Conservation (phyloP, 2,888 invertebrate genomes). For the Drosophila fulvimacula region DNA sequence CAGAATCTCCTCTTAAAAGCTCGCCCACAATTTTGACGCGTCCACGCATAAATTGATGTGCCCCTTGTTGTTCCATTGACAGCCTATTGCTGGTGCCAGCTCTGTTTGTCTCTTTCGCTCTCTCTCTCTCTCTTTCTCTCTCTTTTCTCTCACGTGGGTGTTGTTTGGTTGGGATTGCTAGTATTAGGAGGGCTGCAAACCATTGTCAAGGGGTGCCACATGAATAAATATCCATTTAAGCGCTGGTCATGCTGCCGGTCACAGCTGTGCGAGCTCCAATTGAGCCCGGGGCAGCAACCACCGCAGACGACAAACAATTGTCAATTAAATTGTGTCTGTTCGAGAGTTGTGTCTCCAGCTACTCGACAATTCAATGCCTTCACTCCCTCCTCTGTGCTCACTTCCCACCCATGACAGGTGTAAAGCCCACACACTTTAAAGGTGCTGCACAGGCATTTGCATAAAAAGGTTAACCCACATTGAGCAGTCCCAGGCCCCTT, state of each 20-base stretch:
- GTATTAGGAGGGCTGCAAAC: slow-evolving; percentile 9
- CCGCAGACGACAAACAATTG: slow-evolving; percentile 41
- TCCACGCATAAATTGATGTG: slow-evolving; percentile 57
- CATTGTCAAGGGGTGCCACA: slow-evolving; percentile 21
- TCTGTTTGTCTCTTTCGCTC: background rate
- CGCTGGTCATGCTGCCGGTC: slow-evolving; percentile 34
- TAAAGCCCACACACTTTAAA: slow-evolving; percentile 30
- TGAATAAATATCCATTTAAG: slow-evolving; percentile 43
- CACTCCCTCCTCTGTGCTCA: too few species aligned
- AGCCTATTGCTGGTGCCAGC: background rate
- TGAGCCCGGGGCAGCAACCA: slow-evolving; percentile 19
- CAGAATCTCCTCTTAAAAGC: slow-evolving; percentile 8
- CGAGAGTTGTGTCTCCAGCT: slow-evolving; percentile 26
- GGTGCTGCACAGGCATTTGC: slow-evolving; percentile 46
- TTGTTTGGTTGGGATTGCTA: background rate
- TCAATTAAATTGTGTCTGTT: slow-evolving; percentile 47
- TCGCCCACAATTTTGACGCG: slow-evolving; percentile 43
- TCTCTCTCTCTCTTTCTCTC: too few species aligned
- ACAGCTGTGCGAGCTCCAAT: slow-evolving; percentile 31
- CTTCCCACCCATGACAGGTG: slow-evolving; percentile 1
- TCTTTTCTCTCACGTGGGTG: background rate
- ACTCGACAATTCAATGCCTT: background rate
- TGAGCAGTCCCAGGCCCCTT: background rate
- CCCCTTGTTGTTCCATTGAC: slow-evolving; percentile 10
- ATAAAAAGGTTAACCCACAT: slow-evolving; percentile 41